phyloP scores from a whole-genome alignment of 2,113 vertebrate genomes.

The Xiphophorus couchianus region DNA sequence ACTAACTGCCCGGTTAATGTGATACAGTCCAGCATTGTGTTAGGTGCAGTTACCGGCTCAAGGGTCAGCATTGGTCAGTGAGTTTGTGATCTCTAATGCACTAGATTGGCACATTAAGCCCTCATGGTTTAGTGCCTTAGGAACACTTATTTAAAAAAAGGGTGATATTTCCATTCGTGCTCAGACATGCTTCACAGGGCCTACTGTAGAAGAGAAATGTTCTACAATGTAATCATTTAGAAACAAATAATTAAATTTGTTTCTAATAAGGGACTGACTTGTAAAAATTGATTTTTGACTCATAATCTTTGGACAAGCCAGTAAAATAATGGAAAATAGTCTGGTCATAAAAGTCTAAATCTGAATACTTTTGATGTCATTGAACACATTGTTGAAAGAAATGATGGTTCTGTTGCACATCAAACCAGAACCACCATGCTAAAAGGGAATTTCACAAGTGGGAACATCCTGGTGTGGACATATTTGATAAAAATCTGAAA shows the following conservation, averaged over 20 bases:
- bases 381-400: too few species aligned
- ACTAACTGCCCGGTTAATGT: conserved; percentile 56
- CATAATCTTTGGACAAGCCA: too few species aligned
- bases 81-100: conserved; percentile 63
- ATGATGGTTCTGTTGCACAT: too few species aligned
- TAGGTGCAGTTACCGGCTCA: conserved; percentile 25
- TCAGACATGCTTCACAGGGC: conserved; percentile 47
- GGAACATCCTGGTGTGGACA: too few species aligned
- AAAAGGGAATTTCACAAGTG: too few species aligned
- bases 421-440: too few species aligned
- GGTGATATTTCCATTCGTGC: conserved; percentile 43
- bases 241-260: background rate
- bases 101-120: conserved; percentile 60
- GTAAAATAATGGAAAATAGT: too few species aligned
- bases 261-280: conserved; percentile 6
- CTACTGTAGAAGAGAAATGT: conserved; percentile 2
- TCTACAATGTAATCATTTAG: too few species aligned
- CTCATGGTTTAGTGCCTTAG: conserved; percentile 36
- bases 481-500: too few species aligned
- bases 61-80: conserved; percentile 59
- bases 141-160: conserved; percentile 59
- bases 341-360: too few species aligned
- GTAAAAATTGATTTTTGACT: too few species aligned
- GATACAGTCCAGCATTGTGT: conserved; percentile 32
- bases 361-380: too few species aligned